These are phyloP conservation scores for Agriopis aurantiaria DNA, from an alignment of 2,888 invertebrate species.

Conservation along the genomic window DNA sequence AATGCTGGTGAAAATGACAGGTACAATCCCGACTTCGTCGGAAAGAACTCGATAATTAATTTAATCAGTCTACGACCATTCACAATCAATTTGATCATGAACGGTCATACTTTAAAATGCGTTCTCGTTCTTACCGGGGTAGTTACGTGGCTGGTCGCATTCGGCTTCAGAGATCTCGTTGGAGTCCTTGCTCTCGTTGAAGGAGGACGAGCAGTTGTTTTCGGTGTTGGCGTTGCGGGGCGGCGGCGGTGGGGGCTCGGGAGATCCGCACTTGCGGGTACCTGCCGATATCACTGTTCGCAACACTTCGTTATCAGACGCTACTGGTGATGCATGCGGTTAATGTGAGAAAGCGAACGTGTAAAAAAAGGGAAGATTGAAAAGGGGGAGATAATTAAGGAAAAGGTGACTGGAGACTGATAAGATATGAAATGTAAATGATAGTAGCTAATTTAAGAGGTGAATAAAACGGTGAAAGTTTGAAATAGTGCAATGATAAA, in stretches of 20 bases:
- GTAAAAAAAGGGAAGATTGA: neutral
- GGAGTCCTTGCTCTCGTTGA: conserved; percentile 97
- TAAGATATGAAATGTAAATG: neutral
- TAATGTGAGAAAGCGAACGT: neutral
- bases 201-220: conserved; percentile 92
- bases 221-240: conserved; percentile 93
- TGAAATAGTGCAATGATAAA: neutral
- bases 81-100: neutral
- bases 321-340: conserved; percentile 31
- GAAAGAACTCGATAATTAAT: no score
- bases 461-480: neutral
- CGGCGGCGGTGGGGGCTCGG: conserved; percentile 91
- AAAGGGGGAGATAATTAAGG: neutral
- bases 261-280: conserved; percentile 79
- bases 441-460: neutral
- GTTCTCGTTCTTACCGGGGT: conserved; percentile 89
- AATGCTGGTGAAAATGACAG: no score
- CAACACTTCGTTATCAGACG: conserved; percentile 21
- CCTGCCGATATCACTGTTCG: conserved; percentile 55
- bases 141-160: conserved; percentile 95
- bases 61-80: neutral
- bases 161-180: conserved; percentile 98
- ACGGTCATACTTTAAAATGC: neutral
- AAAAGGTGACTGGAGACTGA: no score
- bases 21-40: no score